Evolutionary conservation across 2,797 vertebrate genomes (phyloP).

Genomic region (Neomorphus geoffroyi): DNA sequence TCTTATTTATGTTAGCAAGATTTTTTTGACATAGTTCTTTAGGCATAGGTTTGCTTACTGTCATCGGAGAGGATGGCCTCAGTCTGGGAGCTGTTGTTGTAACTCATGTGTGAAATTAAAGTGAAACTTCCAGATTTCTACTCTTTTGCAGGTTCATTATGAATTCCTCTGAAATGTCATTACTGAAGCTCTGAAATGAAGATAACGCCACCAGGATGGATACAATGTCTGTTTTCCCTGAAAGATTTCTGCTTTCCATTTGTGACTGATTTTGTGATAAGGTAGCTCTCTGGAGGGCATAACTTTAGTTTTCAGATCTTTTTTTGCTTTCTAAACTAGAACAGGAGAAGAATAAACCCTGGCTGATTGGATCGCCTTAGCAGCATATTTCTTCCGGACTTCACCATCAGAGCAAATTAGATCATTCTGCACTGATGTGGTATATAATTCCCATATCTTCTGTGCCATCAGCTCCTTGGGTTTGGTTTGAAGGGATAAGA

Average conservation of each 20-base stretch:
- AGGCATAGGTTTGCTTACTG: background rate
- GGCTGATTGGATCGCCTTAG: slow-evolving; percentile 38
- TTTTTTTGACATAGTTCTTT: slow-evolving; percentile 29
- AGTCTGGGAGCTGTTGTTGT: background rate
- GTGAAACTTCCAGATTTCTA: background rate
- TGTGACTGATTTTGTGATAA: slow-evolving; percentile 32
- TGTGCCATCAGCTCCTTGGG: slow-evolving; percentile 62
- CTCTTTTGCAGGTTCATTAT: background rate
- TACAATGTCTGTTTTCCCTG: background rate
- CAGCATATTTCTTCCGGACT: slow-evolving; percentile 64
- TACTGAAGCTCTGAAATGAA: background rate
- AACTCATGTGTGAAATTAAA: slow-evolving; percentile 18
- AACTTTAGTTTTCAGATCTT: slow-evolving; percentile 10
- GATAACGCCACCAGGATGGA: background rate
- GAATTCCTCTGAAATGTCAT: slow-evolving; percentile 18
- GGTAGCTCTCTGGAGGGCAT: slow-evolving; percentile 24
- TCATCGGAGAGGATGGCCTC: background rate
- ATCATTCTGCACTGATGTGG: slow-evolving; percentile 57
- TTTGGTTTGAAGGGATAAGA: slow-evolving; percentile 64
- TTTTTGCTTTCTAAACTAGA: slow-evolving; percentile 29
- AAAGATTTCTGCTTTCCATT: slow-evolving; percentile 19
- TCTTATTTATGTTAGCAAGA: background rate
- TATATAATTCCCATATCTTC: slow-evolving; percentile 57
- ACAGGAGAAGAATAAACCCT: slow-evolving; percentile 38
- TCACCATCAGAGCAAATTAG: slow-evolving; percentile 67